A percentile compares a stretch with the other conserved stretches of the same genome.
Conservation (phyloP, 92 coral and sea anemone species). For the Epizoanthus illoricatus region DNA sequence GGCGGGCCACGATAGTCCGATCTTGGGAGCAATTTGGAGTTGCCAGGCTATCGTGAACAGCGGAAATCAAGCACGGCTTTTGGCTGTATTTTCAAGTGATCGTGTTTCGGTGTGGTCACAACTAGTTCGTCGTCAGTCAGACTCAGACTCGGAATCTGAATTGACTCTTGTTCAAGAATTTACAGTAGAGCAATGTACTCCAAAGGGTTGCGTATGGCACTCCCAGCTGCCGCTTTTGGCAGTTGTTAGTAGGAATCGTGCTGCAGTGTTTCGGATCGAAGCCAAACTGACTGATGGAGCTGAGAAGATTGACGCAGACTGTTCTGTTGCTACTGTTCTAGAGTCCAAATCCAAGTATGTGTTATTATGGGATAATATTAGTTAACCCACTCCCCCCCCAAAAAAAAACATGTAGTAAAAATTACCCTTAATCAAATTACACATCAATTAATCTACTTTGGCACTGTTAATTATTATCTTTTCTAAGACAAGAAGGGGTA, state of each 20-base stretch:
- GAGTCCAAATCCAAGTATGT: constrained; percentile 24
- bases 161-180: constrained; percentile 18
- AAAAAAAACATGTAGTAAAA: too few species aligned
- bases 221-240: constrained; percentile 12
- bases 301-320: not conserved
- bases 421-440: too few species aligned
- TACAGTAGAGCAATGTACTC: constrained; percentile 10
- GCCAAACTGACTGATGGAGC: not conserved
- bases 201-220: constrained; percentile 22
- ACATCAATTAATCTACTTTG: too few species aligned
- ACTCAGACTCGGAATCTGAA: not conserved
- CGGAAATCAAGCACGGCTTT: not conserved
- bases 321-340: constrained; percentile 15
- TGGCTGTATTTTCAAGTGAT: constrained; percentile 29
- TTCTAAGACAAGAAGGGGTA: too few species aligned
- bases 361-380: too few species aligned
- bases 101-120: constrained; percentile 22
- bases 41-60: not conserved
- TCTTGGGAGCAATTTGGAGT: constrained; percentile 30
- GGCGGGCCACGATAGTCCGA: constrained; percentile 19
- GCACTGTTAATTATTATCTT: too few species aligned
- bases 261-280: constrained; percentile 30
- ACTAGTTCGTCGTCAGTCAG: not conserved
- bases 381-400: too few species aligned
- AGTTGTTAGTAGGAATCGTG: constrained; percentile 23